Evolutionary conservation across 2,888 invertebrate species (phyloP), one percentile per base, ranked within the genome.

Genomic region (Drosophila anomelani): DNA sequence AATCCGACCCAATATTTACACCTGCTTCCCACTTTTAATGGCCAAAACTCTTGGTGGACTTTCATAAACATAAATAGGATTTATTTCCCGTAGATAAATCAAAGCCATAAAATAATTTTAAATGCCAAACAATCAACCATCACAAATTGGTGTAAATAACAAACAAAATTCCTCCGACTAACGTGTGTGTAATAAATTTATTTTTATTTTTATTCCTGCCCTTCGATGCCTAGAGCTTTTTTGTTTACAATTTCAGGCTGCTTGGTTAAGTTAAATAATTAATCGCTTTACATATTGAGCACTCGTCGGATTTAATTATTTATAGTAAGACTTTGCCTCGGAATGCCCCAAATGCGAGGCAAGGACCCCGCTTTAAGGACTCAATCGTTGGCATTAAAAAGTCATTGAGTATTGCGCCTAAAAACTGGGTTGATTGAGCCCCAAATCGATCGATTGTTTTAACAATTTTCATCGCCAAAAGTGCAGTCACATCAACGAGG

Each of bases 351-450:
- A 60, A 17, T 38, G n/a, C 59, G 12, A 17, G 29, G 47, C 46
- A 64, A 63, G 49, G 13, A 17, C 15, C 38, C 36, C 13, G 59
- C 56, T 10, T 61, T 43, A 56, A 61, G 53, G 55, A 32, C 36
- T 55, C 41, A 55, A 60, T 60, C 38, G 53, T 41, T n/a, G 55
- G n/a, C 32, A 60, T 60, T 60, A 60, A 55, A 60, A 41, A 61
- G 43, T 55, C 51, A 53, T 53, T 53, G 36, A 55, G 53, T 43
- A 17, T 43, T 34, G 43, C 44, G 26, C 36, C 17, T 61, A 43
- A 61, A 61, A 63, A 59, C 53, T 47, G 55, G 55, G 53, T 61
- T 61, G 56, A 56, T 56, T 61, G 56, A 56, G 60, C 43, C 60
- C 56, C 2, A 29, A 34, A 13, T 34, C 41, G 60, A 61, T 61